phyloP scores from a whole-genome alignment of 2,113 vertebrate genomes.

The Bos indicus region DNA sequence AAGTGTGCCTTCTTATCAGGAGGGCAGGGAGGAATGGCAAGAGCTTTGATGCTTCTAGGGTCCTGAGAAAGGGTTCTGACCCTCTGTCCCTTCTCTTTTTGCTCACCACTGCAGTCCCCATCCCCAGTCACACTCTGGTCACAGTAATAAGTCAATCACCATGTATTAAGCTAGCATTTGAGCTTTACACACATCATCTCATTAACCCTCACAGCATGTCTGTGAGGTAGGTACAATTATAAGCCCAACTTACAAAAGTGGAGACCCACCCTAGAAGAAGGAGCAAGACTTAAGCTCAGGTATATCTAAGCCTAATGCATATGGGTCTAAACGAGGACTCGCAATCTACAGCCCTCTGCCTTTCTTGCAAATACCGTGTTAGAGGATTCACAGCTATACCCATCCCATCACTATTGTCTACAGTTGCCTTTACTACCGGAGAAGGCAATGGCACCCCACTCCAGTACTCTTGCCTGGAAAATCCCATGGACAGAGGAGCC shows the following conservation, averaged over 20 bases:
- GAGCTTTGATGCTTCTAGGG: not conserved
- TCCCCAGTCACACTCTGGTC: not conserved
- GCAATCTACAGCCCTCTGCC: not conserved
- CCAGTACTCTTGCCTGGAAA: too few relatives aligned
- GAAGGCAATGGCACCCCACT: accelerated
- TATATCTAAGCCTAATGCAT: not conserved
- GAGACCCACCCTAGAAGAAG: not conserved
- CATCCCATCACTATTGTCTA: not conserved
- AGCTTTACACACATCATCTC: not conserved
- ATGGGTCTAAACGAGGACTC: not conserved
- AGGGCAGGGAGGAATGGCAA: not conserved
- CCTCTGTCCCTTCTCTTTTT: not conserved
- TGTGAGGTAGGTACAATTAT: not conserved
- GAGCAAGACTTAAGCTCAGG: not conserved
- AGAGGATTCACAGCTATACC: not conserved
- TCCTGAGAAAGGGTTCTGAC: not conserved
- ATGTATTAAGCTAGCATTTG: not conserved
- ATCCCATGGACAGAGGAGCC: too few relatives aligned
- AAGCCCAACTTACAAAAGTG: not conserved
- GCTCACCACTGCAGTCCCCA: too few relatives aligned
- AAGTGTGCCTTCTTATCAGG: not conserved
- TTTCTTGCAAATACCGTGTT: not conserved
- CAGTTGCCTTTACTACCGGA: not conserved
- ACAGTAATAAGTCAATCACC: not conserved
- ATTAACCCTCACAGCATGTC: not conserved